phyloP scores from a whole-genome alignment of 37 sponge, comb jelly and placozoan species.

The Dysidea cf. avara region DNA sequence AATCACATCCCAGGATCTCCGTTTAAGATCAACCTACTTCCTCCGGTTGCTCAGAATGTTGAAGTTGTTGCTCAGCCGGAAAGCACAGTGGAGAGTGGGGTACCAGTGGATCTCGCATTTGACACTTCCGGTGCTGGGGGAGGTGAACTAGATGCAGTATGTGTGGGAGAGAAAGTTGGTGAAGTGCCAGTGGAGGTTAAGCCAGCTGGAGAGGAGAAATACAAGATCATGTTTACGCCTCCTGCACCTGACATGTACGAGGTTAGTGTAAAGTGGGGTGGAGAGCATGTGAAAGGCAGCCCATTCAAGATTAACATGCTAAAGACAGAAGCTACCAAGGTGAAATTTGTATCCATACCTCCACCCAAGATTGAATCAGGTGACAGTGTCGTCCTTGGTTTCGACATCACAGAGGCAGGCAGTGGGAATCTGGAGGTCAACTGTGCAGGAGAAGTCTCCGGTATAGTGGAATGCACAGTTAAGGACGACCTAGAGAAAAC shows the following conservation, averaged over 20 bases:
- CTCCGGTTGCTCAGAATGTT: conserved; percentile 33
- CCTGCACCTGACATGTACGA: conserved; percentile 40
- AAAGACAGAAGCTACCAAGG: conserved; percentile 27
- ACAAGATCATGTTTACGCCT: conserved; percentile 40
- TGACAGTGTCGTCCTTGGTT: conserved; percentile 50
- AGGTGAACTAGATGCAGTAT: conserved; percentile 38
- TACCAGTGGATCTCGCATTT: conserved; percentile 22
- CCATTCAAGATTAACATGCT: conserved; percentile 67
- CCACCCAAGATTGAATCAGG: conserved; percentile 23
- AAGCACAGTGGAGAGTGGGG: conserved; percentile 11
- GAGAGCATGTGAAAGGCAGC: conserved; percentile 54
- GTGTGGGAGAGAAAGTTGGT: conserved; percentile 19
- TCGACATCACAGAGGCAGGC: conserved; percentile 49
- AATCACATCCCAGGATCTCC: conserved; percentile 65
- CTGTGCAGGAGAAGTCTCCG: conserved; percentile 46
- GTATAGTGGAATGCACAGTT: conserved; percentile 55
- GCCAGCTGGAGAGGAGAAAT: conserved; percentile 26
- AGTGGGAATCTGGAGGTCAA: conserved; percentile 54
- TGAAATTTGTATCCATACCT: conserved; percentile 53
- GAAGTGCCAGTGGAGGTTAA: conserved; percentile 23
- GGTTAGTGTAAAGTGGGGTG: conserved; percentile 58
- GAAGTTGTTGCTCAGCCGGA: conserved; percentile 44
- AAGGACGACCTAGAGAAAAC: conserved; percentile 32
- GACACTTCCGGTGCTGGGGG: conserved; percentile 41
- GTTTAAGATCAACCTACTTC: conserved; percentile 57